Percentiles rank a stretch among this genome's conserved stretches.
These are phyloP conservation scores for Brachypalpus laphriformis DNA, from an alignment of 2,888 invertebrate species.

Conservation along the genomic window DNA sequence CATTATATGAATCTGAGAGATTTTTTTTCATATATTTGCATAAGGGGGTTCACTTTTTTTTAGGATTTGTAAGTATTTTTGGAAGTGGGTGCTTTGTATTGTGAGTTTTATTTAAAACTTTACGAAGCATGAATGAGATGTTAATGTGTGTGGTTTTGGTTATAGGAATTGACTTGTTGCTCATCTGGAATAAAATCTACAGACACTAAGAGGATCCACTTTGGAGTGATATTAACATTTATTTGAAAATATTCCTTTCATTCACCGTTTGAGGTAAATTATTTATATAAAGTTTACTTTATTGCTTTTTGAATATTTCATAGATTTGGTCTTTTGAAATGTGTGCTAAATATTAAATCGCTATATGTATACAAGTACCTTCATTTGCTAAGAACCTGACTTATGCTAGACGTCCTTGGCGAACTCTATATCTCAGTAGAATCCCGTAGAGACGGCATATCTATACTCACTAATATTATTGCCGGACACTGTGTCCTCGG, in stretches of 20 bases:
- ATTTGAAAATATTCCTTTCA: too few relatives aligned
- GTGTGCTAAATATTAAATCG: too few relatives aligned
- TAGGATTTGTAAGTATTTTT: not conserved
- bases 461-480: too few relatives aligned
- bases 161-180: constrained; percentile 35
- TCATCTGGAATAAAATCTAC: not conserved
- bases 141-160: not conserved
- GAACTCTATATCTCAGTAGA: too few relatives aligned
- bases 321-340: too few relatives aligned
- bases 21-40: not conserved
- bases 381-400: too few relatives aligned
- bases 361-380: too few relatives aligned
- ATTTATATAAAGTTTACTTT: too few relatives aligned
- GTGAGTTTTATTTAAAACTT: not conserved
- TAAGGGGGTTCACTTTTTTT: not conserved
- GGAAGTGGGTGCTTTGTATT: constrained; percentile 5
- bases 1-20: not conserved
- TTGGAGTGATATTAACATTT: not conserved
- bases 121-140: constrained; percentile 7
- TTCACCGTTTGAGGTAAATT: not conserved
- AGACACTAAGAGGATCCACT: not conserved
- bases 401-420: too few relatives aligned
- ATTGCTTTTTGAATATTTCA: too few relatives aligned
- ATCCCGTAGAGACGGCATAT: too few relatives aligned
- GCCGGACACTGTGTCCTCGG: too few relatives aligned